Conservation (phyloP, 2,888 invertebrate species). For the Cistogaster globosa region DNA sequence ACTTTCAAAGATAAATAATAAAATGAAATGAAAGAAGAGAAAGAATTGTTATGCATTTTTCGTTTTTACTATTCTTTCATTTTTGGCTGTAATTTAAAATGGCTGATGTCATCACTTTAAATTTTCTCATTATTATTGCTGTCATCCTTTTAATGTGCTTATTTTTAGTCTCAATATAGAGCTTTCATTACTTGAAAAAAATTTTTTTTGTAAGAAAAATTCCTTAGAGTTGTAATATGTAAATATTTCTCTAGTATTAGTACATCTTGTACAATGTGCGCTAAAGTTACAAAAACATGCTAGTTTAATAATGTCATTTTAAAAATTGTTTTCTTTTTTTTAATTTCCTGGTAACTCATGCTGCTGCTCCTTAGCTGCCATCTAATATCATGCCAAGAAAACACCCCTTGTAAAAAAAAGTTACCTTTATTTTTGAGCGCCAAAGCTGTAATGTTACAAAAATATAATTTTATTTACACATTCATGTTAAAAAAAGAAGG, state of each 20-base stretch:
- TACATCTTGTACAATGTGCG: slow-evolving; percentile 15
- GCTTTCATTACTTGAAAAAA: not conserved
- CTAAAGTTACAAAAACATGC: slow-evolving; percentile 75
- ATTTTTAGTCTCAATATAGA: not conserved
- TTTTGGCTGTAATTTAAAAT: not conserved
- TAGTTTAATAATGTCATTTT: slow-evolving; percentile 80
- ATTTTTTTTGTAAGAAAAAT: not conserved
- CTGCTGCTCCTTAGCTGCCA: not conserved
- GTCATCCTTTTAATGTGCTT: slow-evolving; percentile 18
- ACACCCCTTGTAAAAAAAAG: not conserved
- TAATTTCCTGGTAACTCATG: slow-evolving; percentile 70
- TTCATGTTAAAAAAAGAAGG: not conserved
- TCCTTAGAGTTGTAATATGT: slow-evolving; percentile 34
- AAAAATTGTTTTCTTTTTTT: slow-evolving; percentile 78
- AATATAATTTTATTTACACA: slow-evolving; percentile 12
- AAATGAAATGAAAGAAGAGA: too few relatives aligned
- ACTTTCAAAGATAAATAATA: too few relatives aligned
- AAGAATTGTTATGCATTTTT: too few relatives aligned
- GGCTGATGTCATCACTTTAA: slow-evolving; percentile 62
- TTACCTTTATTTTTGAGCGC: not conserved
- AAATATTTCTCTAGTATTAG: slow-evolving; percentile 24
- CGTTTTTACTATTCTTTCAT: not conserved
- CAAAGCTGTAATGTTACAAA: slow-evolving; percentile 4
- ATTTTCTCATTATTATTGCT: slow-evolving; percentile 74
- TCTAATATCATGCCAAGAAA: not conserved